Conservation (phyloP, 2,113 vertebrate species). For the Ictalurus furcatus region DNA sequence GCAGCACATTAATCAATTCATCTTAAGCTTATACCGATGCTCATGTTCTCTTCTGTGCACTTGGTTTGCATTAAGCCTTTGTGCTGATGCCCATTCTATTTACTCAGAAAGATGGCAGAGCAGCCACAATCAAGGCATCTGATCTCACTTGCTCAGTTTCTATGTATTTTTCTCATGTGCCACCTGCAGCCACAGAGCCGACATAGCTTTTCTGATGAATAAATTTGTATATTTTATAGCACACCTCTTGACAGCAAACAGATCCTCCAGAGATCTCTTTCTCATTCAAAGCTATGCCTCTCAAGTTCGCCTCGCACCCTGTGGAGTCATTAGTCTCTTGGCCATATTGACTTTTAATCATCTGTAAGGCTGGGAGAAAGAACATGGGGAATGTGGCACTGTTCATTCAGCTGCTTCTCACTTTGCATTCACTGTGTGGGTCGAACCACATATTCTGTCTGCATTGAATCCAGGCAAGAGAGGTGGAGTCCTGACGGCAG, state of each 20-base stretch:
- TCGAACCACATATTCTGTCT: slow-evolving; percentile 58
- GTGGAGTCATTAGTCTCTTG: slow-evolving; percentile 75
- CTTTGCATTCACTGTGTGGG: slow-evolving; percentile 56
- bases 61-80: neutral
- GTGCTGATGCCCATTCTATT: slow-evolving; percentile 14
- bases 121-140: neutral
- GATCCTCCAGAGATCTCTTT: slow-evolving; percentile 66
- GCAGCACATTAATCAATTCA: neutral
- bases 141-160: slow-evolving; percentile 2
- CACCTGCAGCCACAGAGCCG: slow-evolving; percentile 66
- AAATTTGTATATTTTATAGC: slow-evolving; percentile 78
- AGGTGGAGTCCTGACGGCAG: slow-evolving; percentile 54
- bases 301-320: slow-evolving; percentile 69
- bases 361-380: slow-evolving; percentile 70
- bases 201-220: slow-evolving; percentile 71
- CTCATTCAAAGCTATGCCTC: slow-evolving; percentile 62
- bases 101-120: slow-evolving; percentile 23
- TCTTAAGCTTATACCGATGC: neutral
- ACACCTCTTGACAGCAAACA: slow-evolving; percentile 58
- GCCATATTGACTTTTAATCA: slow-evolving; percentile 78
- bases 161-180: slow-evolving; percentile 50
- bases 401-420: slow-evolving; percentile 55
- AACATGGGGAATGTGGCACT: slow-evolving; percentile 68
- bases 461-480: slow-evolving; percentile 65
- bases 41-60: neutral